Conservation (phyloP, 2,113 vertebrate species). For the Carassius carassius region DNA sequence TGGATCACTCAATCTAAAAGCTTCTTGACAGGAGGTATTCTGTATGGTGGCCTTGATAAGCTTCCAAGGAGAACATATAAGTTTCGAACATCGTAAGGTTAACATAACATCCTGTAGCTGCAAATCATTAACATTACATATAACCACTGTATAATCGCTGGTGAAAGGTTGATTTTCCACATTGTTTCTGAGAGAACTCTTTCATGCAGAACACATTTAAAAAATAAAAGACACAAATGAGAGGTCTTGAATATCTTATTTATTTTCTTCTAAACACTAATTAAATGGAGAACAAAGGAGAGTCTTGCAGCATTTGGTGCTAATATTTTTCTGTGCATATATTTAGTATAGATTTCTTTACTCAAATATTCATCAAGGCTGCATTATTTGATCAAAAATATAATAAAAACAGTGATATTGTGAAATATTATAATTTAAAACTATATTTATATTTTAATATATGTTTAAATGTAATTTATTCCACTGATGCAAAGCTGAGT, state of each 20-base stretch:
- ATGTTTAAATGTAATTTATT: too few relatives aligned
- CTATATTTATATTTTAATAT: too few relatives aligned
- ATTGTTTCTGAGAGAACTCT: not conserved
- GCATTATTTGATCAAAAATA: too few relatives aligned
- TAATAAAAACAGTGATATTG: too few relatives aligned
- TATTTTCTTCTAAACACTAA: not conserved
- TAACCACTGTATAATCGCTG: not conserved
- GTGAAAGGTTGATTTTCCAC: not conserved
- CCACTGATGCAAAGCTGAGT: too few relatives aligned
- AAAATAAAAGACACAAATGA: too few relatives aligned
- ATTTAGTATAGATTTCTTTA: not conserved
- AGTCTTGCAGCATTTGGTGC: not conserved
- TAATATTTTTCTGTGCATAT: not conserved
- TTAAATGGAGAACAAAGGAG: not conserved
- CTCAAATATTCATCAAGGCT: too few relatives aligned
- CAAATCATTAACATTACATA: not conserved
- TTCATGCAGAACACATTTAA: not conserved
- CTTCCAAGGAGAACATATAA: not conserved
- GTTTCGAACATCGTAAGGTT: slow-evolving; percentile 4
- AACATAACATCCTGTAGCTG: not conserved
- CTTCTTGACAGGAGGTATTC: slow-evolving; percentile 13
- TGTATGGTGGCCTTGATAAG: not conserved
- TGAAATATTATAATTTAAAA: too few relatives aligned
- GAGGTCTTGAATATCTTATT: too few relatives aligned
- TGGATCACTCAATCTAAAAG: not conserved